Evolutionary conservation across 1,140 invertebrate species (phyloP), one percentile per base, ranked within the genome.

Genomic region (Heliconius himera): DNA sequence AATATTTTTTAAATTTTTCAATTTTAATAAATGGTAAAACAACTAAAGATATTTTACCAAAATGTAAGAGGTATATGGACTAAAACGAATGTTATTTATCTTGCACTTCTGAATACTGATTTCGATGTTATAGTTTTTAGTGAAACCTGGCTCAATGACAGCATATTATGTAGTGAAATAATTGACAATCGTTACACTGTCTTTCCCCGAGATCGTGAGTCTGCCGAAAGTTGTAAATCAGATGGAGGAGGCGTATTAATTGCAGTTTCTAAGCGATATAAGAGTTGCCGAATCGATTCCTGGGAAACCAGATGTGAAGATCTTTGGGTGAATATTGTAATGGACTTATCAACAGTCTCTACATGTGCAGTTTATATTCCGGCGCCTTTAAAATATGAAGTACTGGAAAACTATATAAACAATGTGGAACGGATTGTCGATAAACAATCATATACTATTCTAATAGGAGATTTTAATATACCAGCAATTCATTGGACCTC

Each of bases 301-400:
- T 78, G 76, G 76, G 70, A 78, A 73, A 38, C 76, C 3, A 73
- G 54, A 54, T 26, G n/a, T 73, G 70, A 78, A n/a, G 76, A 78
- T 56, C 8, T 73, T 54, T 78, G 76, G 76, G 51, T 78, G 13
- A 77, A 77, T 73, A 38, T 77, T n/a, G 22, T 73, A n/a, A 54
- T 77, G 11, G 26, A 18, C 16, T 54, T 66, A 36, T 54, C 13
- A 72, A 77, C 70, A 22, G 51, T 77, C 5, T 77, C 70, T 9
- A 6, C 66, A 54, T 74, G 73, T 54, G 73, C 26, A 54, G 73
- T 74, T 49, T 74, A 74, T 33, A 74, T 74, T 33, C 73, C 73
- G 22, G 56, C 74, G 13, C 74, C 74, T 11, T 33, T 76, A 38
- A 76, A 76, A 76, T 70, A 70, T 33, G 36, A 76, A 36, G 38